Evolutionary conservation across 2,113 vertebrate species (phyloP).

Genomic region (Monopterus albus): DNA sequence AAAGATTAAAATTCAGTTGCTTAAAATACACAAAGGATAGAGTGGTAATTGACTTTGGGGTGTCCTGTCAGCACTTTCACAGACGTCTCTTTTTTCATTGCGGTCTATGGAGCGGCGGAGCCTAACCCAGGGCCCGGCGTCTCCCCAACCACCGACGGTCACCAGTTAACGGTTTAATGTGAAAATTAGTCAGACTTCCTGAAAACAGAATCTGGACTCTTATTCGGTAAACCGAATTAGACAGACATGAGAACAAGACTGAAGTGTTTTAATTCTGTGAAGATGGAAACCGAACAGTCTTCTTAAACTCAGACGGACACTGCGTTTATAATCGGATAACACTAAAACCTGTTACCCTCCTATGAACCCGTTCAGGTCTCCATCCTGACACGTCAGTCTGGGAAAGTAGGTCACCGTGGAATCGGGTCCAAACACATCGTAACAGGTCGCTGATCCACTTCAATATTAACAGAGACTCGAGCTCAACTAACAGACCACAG

Average conservation of each 20-base stretch:
- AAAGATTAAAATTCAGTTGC: too few relatives aligned
- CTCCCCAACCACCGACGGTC: too few relatives aligned
- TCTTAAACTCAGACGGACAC: background rate
- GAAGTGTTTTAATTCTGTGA: background rate
- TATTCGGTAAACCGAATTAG: background rate
- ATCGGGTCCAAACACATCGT: background rate
- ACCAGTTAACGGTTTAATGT: background rate
- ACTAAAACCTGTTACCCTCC: background rate
- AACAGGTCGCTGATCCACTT: background rate
- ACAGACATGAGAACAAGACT: background rate
- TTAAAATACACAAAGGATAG: too few relatives aligned
- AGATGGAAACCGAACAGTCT: too few relatives aligned
- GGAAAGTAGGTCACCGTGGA: slow-evolving; percentile 27
- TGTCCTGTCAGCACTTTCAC: too few relatives aligned
- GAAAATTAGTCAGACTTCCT: background rate
- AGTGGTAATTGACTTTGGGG: too few relatives aligned
- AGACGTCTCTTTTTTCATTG: too few relatives aligned
- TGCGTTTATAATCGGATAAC: background rate
- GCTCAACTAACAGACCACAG: background rate
- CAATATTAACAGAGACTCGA: background rate
- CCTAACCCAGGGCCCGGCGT: too few relatives aligned
- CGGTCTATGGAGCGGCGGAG: too few relatives aligned
- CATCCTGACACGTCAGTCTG: too few relatives aligned
- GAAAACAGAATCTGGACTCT: background rate
- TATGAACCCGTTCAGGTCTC: background rate